Percentiles rank a stretch among this genome's conserved stretches.
These are phyloP conservation scores for Aleiodes sp. DNA, from an alignment of 1,140 invertebrate species.

Conservation along the genomic window DNA sequence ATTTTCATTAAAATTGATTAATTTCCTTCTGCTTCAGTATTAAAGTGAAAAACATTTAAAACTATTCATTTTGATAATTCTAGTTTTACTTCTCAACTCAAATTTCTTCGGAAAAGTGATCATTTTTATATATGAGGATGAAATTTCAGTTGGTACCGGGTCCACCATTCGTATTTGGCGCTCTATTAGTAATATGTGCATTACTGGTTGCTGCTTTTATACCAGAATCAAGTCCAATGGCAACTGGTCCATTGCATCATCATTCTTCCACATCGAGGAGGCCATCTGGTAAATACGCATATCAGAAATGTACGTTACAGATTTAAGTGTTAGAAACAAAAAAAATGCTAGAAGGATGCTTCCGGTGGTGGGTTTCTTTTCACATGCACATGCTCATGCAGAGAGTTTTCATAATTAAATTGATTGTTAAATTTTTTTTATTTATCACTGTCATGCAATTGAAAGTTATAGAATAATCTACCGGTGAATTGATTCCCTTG, in stretches of 20 bases:
- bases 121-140: constrained; percentile 21
- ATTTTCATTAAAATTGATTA: background rate
- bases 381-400: constrained; percentile 13
- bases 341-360: constrained; percentile 55
- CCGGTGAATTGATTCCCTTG: too few species aligned
- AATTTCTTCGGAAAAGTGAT: constrained; percentile 3
- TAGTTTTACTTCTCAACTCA: background rate
- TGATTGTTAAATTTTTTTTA: too few species aligned
- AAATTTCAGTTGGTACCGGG: constrained; percentile 85
- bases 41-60: background rate
- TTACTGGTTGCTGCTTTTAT: constrained; percentile 92
- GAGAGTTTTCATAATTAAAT: too few species aligned
- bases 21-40: too few species aligned
- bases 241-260: constrained; percentile 63
- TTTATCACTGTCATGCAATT: too few species aligned
- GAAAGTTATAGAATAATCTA: too few species aligned
- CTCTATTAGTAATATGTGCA: constrained; percentile 94
- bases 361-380: constrained; percentile 58
- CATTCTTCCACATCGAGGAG: constrained; percentile 64
- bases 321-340: constrained; percentile 44
- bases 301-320: constrained; percentile 67
- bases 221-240: constrained; percentile 74
- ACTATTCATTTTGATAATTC: background rate
- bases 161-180: constrained; percentile 99
- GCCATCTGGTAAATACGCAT: constrained; percentile 67